Evolutionary conservation across 2,797 vertebrate species (phyloP).

Genomic region (Miichthys miiuy): DNA sequence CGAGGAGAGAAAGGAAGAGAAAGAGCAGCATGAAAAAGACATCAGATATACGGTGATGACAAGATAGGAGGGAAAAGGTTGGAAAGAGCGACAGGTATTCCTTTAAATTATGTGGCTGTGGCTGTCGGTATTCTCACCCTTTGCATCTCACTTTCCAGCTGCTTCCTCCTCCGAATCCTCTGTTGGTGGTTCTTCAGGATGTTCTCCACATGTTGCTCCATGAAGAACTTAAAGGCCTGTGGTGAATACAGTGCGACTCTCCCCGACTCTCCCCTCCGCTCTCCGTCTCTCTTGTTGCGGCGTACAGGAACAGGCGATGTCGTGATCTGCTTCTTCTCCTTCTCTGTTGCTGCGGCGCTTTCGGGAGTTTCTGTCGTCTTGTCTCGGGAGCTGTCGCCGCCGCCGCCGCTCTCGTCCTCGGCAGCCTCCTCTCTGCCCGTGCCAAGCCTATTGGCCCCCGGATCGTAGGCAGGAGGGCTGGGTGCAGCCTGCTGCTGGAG

Average conservation of each 20-base stretch:
- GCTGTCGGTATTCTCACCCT: conserved; percentile 86
- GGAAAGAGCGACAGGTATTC: conserved; percentile 20
- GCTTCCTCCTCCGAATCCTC: conserved; percentile 94
- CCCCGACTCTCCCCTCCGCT: conserved; percentile 90
- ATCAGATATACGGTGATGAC: conserved; percentile 19
- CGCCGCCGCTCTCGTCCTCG: conserved; percentile 84
- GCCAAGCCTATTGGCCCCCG: conserved; percentile 78
- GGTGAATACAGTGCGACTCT: conserved; percentile 95
- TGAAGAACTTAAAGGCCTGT: conserved; percentile 99
- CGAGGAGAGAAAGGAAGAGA: conserved; percentile 87
- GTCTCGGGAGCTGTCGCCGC: conserved; percentile 65
- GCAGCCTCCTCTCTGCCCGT: conserved; percentile 86
- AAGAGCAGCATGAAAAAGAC: conserved; percentile 80
- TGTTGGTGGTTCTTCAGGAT: conserved; percentile 97
- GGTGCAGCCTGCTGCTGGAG: conserved; percentile 86
- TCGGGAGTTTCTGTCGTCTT: conserved; percentile 67
- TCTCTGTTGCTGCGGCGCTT: conserved; percentile 82
- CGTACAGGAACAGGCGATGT: conserved; percentile 97
- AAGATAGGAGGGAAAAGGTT: conserved; percentile 1
- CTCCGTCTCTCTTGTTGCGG: conserved; percentile 94
- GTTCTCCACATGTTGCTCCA: conserved; percentile 99
- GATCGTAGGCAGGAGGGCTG: conserved; percentile 85
- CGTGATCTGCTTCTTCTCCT: conserved; percentile 97
- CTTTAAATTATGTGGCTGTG: neutral
- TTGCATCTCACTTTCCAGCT: conserved; percentile 98